A percentile compares a stretch with the other conserved stretches of the same genome.
These are phyloP conservation scores for Bombus breviceps DNA, from an alignment of 1,140 invertebrate species.

Conservation along the genomic window DNA sequence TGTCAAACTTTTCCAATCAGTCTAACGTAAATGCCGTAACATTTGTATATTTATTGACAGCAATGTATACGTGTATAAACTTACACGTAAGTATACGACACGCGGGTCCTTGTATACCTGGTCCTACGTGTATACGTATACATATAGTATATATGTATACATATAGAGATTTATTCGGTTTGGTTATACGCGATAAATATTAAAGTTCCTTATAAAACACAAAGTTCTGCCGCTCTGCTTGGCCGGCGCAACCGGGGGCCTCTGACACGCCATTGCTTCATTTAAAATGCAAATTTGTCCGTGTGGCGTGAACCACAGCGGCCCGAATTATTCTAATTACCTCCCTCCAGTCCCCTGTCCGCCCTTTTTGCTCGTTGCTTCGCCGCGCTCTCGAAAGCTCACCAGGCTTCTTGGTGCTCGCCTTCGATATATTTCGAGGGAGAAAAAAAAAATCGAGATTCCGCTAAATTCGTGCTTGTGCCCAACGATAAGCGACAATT, in stretches of 20 bases:
- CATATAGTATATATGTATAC: too few species aligned
- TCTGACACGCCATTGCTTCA: constrained; percentile 81
- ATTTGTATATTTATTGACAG: too few species aligned
- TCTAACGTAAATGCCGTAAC: background rate
- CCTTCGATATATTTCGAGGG: constrained; percentile 1
- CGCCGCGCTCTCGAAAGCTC: constrained; percentile 60
- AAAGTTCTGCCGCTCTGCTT: constrained; percentile 71
- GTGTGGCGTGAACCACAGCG: constrained; percentile 79
- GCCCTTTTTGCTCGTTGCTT: constrained; percentile 43
- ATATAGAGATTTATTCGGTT: constrained; percentile 58
- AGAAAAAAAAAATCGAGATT: constrained; percentile 16
- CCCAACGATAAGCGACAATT: background rate
- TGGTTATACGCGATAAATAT: constrained; percentile 79
- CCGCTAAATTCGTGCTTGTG: constrained; percentile 1
- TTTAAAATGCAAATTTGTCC: constrained; percentile 83
- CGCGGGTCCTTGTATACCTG: background rate
- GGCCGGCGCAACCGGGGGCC: constrained; percentile 59
- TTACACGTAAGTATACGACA: background rate
- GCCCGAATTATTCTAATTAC: constrained; percentile 83
- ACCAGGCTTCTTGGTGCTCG: constrained; percentile 20
- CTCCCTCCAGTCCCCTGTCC: constrained; percentile 51
- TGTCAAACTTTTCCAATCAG: background rate
- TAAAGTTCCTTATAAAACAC: constrained; percentile 81
- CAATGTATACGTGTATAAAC: background rate
- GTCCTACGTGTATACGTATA: background rate